Percentiles rank a stretch among this genome's conserved stretches.
Conservation (phyloP, 92 coral and sea anemone species). For the Virgularia gustaviana region DNA sequence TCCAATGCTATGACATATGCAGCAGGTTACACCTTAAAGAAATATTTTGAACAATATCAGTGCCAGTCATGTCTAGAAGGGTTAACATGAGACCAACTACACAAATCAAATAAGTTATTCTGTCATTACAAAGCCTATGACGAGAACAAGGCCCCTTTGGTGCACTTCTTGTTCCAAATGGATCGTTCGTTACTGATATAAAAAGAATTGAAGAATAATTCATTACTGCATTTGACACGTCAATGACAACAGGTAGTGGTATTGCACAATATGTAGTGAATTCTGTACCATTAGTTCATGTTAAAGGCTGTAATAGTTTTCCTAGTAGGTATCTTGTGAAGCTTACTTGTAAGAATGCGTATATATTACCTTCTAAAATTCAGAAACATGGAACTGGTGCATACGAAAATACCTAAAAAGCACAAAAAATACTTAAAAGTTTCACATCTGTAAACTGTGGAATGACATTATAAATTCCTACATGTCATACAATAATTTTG, state of each 20-base stretch:
- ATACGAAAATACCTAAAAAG: not conserved
- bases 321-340: not conserved
- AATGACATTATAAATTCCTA: not conserved
- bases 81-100: not conserved
- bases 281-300: not conserved
- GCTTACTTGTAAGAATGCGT: constrained; percentile 13
- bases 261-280: not conserved
- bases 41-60: not conserved
- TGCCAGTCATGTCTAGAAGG: constrained; percentile 2
- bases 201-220: no score
- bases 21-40: not conserved
- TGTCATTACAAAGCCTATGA: constrained; percentile 11
- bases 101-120: not conserved
- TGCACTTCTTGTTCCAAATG: no score
- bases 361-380: constrained; percentile 4
- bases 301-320: not conserved
- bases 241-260: not conserved
- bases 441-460: not conserved
- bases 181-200: no score
- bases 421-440: constrained; percentile 7
- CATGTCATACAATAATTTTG: no score
- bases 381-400: not conserved
- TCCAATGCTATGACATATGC: not conserved
- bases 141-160: no score
- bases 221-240: not conserved